Evolutionary conservation across 2,113 vertebrate genomes (phyloP), one percentile per base, ranked within the genome.

Genomic region (Lutjanus erythropterus): DNA sequence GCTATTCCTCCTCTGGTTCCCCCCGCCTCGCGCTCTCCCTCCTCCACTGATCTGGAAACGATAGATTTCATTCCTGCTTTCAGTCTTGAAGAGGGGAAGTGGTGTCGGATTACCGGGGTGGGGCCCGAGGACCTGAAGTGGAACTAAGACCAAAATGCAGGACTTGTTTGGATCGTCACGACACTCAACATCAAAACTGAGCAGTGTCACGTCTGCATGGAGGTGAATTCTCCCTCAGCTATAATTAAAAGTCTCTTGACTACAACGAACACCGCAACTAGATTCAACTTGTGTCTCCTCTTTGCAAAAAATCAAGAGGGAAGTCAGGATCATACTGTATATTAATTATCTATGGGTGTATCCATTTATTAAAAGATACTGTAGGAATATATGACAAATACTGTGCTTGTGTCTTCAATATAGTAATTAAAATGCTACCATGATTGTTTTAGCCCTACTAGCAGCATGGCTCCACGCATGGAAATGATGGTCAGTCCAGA

Each of bases 41-140:
- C 85, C 86, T 87, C 88, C 72, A 87, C 88, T 90, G 90, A 89
- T 93, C 91, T 92, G 92, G 90, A 93, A 93, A 92, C 76, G 84
- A 92, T 93, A 89, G 90, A 92, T 93, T 94, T 93, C 87, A 91
- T 84, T 87, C 81, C 89, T 77, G 83, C 87, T 84, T 86, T 91
- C 37, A n/a, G 77, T 93, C 62, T 52, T 84, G 72, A 84, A 78
- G 81, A 83, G 77, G 80, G 87, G 89, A 91, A 91, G 83, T 68
- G 76, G 85, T 86, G 87, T 92, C 80, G 9, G 80, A 62, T 94
- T 90, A 69, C 87, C 67, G 3, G 75, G 55, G 83, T 52, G 79
- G 79, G 68, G 78, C 46, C 59, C 0, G 33, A 75, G 76, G 86
- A 89, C 46, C 55, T 79, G 84, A 88, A 80, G 81, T 70, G 86